phyloP scores from a whole-genome alignment of 2,113 vertebrate species.

The Forbesichthys papilliferus region DNA sequence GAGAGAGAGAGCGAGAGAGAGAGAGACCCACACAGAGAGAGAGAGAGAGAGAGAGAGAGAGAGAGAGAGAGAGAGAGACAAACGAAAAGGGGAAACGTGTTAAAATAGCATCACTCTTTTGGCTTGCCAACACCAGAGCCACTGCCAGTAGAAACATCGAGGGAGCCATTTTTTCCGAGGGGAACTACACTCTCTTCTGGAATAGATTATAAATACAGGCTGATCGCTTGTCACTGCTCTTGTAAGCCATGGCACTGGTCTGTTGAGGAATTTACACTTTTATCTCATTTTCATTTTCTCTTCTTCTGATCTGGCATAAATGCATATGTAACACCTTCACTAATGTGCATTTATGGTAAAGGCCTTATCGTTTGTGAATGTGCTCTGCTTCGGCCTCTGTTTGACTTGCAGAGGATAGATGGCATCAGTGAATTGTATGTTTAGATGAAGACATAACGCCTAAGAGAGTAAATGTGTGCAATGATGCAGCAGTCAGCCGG shows the following conservation, averaged over 20 bases:
- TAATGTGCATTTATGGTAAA: conserved; percentile 34
- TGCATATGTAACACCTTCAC: conserved; percentile 19
- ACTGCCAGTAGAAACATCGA: conserved; percentile 69
- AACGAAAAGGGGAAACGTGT: conserved; percentile 19
- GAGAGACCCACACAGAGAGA: too few species aligned
- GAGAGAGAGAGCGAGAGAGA: too few species aligned
- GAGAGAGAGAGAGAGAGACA: conserved; percentile 8
- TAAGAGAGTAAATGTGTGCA: conserved; percentile 40
- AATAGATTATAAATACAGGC: conserved; percentile 61
- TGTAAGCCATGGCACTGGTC: conserved; percentile 17
- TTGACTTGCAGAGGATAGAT: conserved; percentile 57
- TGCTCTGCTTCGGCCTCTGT: conserved; percentile 25
- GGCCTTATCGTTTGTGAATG: conserved; percentile 32
- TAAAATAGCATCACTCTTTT: conserved; percentile 67
- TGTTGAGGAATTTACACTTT: conserved; percentile 24
- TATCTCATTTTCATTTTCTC: conserved; percentile 28
- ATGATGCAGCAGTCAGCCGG: conserved; percentile 60
- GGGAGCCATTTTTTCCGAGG: conserved; percentile 53
- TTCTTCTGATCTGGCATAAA: conserved; percentile 34
- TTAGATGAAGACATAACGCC: background rate
- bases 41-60: too few species aligned
- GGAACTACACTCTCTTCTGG: conserved; percentile 54
- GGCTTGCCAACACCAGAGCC: conserved; percentile 46
- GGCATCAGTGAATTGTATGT: conserved; percentile 44
- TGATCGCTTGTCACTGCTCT: conserved; percentile 40